Base-by-base conservation (phyloP, 2,888 invertebrate species). In the Stegophylla sp. region DNA sequence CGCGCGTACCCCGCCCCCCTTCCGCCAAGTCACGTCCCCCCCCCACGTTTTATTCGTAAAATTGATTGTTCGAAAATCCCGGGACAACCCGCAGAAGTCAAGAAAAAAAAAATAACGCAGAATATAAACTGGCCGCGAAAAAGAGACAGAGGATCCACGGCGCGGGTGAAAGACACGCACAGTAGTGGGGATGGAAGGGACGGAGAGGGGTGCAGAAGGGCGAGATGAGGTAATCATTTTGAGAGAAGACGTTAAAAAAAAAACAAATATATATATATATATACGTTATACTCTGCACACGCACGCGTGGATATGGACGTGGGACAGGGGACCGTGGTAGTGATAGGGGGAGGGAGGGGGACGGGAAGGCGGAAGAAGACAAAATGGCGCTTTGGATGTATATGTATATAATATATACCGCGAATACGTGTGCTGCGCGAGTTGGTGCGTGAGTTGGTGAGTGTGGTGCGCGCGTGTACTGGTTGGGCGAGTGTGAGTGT, bases 1-100 rank as follows among this genome's bases (percentile, higher is more conserved):
- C n/a, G n/a, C n/a, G n/a, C n/a, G n/a, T 28, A 63, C 15, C 48
- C 15, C 61, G n/a, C 63, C 59, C 61, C 43, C 43, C 17, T 43
- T 28, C 3, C n/a, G 43, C 5, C n/a, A 17, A 20, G 5, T 28
- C n/a, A n/a, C 59, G 73, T 59, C 43, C 17, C 23, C 45, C 3
- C n/a, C 53, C 5, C n/a, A 17, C 34, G 5, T 28, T 76, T 48
- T 45, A 59, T 77, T 69, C 79, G 51, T 41, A 79, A 71, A 79
- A 79, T 79, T 79, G 79, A 79, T 79, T 79, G 79, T 79, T 71
- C 48, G 71, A 43, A 79, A 79, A 71, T 71, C 71, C 71, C 71
- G 51, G 79, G 79, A 79, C 69, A 79, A 71, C 79, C 79, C 71
- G 71, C 79, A 71, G 51, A 79, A 79, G 79, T 79, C 79, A 71